Evolutionary conservation across 2,797 vertebrate genomes (phyloP), one percentile per base, ranked within the genome.

Genomic region (Gephyroberyx darwinii): DNA sequence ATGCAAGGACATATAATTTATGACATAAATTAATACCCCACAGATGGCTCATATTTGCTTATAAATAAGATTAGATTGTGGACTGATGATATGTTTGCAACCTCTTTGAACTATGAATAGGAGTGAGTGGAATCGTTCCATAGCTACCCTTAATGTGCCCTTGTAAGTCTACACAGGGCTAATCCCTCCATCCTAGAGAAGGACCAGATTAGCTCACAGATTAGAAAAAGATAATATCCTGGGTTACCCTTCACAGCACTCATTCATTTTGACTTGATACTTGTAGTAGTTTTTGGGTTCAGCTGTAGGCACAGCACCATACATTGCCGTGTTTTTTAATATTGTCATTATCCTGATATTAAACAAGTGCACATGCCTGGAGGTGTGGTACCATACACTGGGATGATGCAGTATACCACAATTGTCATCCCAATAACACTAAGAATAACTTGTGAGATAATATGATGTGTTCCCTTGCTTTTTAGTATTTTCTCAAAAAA

Each of bases 171-270:
- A 63, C 30, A 52, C 10, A 48, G 39, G 53, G 65, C 57, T 84
- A 81, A 84, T 84, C 78, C 70, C 47, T 26, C 19, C 17, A 43
- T 45, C 33, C 62, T 14, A 16, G 37, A 59, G 5, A 6, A 51
- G 37, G 2, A 55, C 8, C 2, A 61, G 82, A 88, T 87, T 84
- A 91, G 75, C 67, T 58, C 7, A 65, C 57, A 68, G 84, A 74
- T 90, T 71, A 71, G 76, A 16, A 45, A 45, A 4, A 45, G 14
- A 16, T 45, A 45, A 81, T 74, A 61, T 65, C 60, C 50, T 17
- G 68, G 35, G 71, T 79, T 75, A 51, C 69, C 58, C 81, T 78
- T 26, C 69, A 69, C 81, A 71, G 81, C 39, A 60, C 1, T 26
- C 8, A 20, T 14, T 59, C 26, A 31, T 26, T 31, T 14, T 17